A percentile compares a stretch with the other conserved stretches of the same genome.
Evolutionary conservation across 2,888 invertebrate genomes (phyloP).

Genomic region (Tiphia femorata): DNA sequence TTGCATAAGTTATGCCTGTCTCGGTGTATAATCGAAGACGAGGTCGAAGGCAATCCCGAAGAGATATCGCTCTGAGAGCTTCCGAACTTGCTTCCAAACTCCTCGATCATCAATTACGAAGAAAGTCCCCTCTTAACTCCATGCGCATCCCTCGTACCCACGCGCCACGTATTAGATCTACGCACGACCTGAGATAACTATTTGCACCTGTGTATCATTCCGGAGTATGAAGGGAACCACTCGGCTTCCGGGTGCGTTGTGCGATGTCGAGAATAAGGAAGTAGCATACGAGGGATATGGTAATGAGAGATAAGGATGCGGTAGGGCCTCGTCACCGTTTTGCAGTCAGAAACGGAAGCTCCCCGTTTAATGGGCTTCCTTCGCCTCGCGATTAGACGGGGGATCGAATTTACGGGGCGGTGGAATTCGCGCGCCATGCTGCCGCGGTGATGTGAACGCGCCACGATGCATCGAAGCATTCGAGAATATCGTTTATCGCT

Average conservation of each 20-base stretch:
- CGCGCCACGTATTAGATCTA: constrained; percentile 13
- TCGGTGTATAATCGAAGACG: too few relatives aligned
- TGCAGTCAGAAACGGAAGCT: background rate
- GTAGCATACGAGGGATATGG: constrained; percentile 19
- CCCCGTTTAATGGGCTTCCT: background rate
- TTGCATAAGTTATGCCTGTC: too few relatives aligned
- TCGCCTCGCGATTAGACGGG: background rate
- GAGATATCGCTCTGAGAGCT: too few relatives aligned
- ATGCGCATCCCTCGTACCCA: too few relatives aligned
- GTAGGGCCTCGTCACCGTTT: constrained; percentile 22
- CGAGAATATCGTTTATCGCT: background rate
- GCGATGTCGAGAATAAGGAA: constrained; percentile 39
- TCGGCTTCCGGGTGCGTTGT: constrained; percentile 41
- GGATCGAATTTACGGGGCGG: too few relatives aligned
- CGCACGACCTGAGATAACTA: constrained; percentile 21
- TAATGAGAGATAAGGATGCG: constrained; percentile 24
- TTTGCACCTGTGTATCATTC: constrained; percentile 35
- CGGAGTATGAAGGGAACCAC: constrained; percentile 20
- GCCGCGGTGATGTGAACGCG: too few relatives aligned
- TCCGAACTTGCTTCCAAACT: too few relatives aligned
- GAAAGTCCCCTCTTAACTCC: too few relatives aligned
- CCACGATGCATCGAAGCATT: too few relatives aligned
- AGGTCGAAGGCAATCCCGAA: too few relatives aligned
- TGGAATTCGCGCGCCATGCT: too few relatives aligned
- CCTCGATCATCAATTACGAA: too few relatives aligned